These are phyloP conservation scores for Perca fluviatilis DNA, from an alignment of 2,113 vertebrate species.

Conservation along the genomic window DNA sequence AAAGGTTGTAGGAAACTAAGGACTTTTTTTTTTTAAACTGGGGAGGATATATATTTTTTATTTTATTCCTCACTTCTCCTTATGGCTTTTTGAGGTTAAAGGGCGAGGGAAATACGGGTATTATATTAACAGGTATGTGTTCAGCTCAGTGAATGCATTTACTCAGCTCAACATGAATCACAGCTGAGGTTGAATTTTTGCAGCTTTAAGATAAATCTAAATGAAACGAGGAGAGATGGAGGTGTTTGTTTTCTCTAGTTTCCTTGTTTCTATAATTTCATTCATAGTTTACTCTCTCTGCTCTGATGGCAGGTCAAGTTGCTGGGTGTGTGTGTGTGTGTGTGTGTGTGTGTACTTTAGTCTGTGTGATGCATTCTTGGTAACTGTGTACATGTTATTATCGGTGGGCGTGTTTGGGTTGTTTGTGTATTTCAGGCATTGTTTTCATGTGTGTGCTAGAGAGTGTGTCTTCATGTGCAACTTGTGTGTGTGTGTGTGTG, in stretches of 20 bases:
- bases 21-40: not conserved
- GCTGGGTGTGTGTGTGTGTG: not conserved
- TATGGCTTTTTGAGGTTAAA: not conserved
- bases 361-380: conserved; percentile 18
- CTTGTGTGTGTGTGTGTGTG: conserved; percentile 7
- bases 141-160: not conserved
- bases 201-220: not conserved
- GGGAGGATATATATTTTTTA: too few species aligned
- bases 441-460: conserved; percentile 5
- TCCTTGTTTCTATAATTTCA: conserved; percentile 38
- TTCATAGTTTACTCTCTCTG: conserved; percentile 43
- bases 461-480: not conserved
- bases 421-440: conserved; percentile 4
- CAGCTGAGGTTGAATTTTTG: not conserved
- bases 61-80: not conserved
- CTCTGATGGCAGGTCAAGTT: conserved; percentile 2
- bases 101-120: not conserved
- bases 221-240: not conserved
- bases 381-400: conserved; percentile 23
- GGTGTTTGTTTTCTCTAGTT: not conserved
- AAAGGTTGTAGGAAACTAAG: too few species aligned
- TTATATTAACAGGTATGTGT: not conserved
- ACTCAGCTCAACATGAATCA: too few species aligned
- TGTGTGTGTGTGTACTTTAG: not conserved
- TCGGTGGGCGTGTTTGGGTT: not conserved